Base-by-base conservation (phyloP, 2,888 invertebrate species). In the Rhagium mordax region DNA sequence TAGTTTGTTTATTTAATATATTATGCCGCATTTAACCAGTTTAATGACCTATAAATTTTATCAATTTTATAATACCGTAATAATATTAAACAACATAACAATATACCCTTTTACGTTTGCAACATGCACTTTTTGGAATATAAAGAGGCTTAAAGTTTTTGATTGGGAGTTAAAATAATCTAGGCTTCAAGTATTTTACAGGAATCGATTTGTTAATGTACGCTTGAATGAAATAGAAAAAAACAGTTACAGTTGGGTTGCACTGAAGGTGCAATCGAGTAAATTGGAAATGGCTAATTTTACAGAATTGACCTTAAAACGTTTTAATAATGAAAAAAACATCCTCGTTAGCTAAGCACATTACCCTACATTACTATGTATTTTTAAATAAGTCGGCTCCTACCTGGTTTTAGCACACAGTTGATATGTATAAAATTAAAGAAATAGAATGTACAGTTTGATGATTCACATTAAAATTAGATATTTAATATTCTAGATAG, bases 381-480 rank as follows among this genome's bases (percentile, higher is more conserved):
- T 29, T 29, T 29, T 29, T 29, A 29, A 29, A 29, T 29, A 29
- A 4, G 29, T 29, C 10, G 13, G 33, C 13, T 5, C 33, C 13
- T 33, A 33, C 33, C 33, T 33, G 8, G 3, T 10, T 33, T 33
- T 33, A 13, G 13, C 33, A 33, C 3, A 3, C 13, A 10, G 2
- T 33, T 33, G 33, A 8, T 10, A 33, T 33, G 33, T 33, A 33
- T 33, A 13, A 33, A 13, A 33, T 33, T 33, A 6, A 29, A 29
- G 6, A 29, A 2, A 33, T n/a, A n/a, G n/a, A n/a, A n/a, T n/a
- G n/a, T n/a, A 41, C 20, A 24, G 33, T 20, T 27, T 33, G 29
- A 65, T 65, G 51, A 65, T 18, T 53, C 51, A 53, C 65, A 29
- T 65, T 65, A 65, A 48, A 49, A 62, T 49, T 65, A 53, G 65